Evolutionary conservation across 2,797 vertebrate genomes (phyloP).

Genomic region (Myotis myotis): DNA sequence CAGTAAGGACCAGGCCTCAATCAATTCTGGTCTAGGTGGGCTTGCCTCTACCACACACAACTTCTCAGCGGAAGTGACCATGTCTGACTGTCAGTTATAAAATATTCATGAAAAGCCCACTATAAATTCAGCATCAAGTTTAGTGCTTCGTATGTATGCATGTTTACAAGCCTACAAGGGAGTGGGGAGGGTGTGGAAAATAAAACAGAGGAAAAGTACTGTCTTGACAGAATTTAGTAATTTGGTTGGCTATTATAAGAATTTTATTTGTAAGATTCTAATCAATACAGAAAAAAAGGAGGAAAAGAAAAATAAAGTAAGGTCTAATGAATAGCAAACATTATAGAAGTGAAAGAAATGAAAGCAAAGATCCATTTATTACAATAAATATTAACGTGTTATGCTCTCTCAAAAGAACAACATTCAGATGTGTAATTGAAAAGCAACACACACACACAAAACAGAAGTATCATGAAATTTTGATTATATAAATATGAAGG

Average conservation of each 20-base stretch:
- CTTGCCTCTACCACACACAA: not conserved
- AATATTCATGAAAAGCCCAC: not conserved
- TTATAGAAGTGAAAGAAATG: not conserved
- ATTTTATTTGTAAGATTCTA: not conserved
- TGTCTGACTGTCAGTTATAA: not conserved
- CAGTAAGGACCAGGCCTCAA: not conserved
- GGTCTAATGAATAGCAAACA: not conserved
- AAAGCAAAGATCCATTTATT: not conserved
- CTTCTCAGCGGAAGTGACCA: not conserved
- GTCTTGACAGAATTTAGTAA: not conserved
- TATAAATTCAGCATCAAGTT: not conserved
- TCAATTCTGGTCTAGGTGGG: not conserved
- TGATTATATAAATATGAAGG: not conserved
- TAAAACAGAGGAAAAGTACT: not conserved
- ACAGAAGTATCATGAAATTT: not conserved
- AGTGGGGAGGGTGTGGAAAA: not conserved
- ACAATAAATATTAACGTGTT: not conserved
- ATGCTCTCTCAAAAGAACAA: not conserved
- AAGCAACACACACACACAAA: not conserved
- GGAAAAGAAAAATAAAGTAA: slow-evolving; percentile 9
- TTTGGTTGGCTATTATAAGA: not conserved
- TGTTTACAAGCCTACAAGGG: not conserved
- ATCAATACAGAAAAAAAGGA: not conserved
- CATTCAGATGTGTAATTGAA: not conserved
- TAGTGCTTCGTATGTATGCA: not conserved